phyloP scores from a whole-genome alignment of 2,113 vertebrate species.

The Balaeniceps rex region DNA sequence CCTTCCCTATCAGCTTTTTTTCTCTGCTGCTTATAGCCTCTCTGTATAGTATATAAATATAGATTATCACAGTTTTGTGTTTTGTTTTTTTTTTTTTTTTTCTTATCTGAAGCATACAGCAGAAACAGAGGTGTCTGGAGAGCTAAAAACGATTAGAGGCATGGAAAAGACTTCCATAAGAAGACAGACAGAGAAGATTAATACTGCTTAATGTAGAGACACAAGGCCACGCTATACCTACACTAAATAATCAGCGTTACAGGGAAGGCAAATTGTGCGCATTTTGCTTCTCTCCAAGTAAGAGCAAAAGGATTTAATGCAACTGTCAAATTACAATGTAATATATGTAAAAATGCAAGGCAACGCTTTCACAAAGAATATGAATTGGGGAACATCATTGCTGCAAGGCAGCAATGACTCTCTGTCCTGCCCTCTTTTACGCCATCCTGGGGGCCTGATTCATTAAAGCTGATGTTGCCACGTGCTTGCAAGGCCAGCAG shows the following conservation, averaged over 20 bases:
- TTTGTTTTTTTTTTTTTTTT: not conserved
- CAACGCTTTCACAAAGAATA: not conserved
- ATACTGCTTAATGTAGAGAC: not conserved
- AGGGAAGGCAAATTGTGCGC: not conserved
- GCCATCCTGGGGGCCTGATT: no score
- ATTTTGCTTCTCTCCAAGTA: not conserved
- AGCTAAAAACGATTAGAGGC: not conserved
- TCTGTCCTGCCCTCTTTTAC: not conserved
- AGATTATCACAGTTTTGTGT: not conserved
- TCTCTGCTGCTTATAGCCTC: not conserved
- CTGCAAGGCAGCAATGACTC: not conserved
- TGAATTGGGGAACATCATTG: accelerated
- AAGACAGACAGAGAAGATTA: not conserved
- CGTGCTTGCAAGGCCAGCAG: accelerated
- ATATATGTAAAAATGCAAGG: not conserved
- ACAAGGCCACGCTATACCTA: not conserved
- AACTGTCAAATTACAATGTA: not conserved
- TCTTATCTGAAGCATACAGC: not conserved
- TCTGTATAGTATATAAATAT: not conserved
- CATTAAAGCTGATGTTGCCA: not conserved
- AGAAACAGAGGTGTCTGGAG: slow-evolving; percentile 22
- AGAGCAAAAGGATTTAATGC: not conserved
- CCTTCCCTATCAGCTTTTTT: not conserved
- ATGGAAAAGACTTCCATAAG: not conserved
- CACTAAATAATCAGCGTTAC: not conserved